phyloP scores from a whole-genome alignment of 2,113 vertebrate genomes.

The Notarius quadriscutis region DNA sequence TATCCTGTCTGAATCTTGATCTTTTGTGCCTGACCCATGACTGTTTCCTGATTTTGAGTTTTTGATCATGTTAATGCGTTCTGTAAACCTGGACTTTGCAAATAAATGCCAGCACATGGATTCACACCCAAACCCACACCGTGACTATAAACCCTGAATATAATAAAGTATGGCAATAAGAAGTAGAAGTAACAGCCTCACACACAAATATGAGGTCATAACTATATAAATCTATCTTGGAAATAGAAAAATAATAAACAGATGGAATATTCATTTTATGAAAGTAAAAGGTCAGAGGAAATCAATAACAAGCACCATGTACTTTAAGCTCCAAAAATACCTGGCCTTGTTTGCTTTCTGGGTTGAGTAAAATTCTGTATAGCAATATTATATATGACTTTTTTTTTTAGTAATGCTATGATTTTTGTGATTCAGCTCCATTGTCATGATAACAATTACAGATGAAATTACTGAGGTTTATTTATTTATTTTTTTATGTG shows the following conservation, averaged over 20 bases:
- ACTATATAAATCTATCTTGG: not conserved
- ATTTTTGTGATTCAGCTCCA: not conserved
- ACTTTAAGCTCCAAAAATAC: not conserved
- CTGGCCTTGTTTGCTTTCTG: not conserved
- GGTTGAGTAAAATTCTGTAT: not conserved
- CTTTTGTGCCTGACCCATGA: not conserved
- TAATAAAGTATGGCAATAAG: not conserved
- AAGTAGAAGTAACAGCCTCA: not conserved
- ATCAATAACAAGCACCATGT: not conserved
- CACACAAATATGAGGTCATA: not conserved
- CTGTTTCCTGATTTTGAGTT: not conserved
- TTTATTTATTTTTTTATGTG: not conserved
- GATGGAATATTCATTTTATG: not conserved
- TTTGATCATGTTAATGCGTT: not conserved
- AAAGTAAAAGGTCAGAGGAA: slow-evolving; percentile 2
- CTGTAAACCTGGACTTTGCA: not conserved
- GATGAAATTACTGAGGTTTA: not conserved
- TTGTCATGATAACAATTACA: not conserved
- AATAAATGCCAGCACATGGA: not conserved
- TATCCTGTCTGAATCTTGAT: not conserved
- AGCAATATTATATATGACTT: not conserved
- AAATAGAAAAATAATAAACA: not conserved
- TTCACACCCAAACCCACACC: not conserved
- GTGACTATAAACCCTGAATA: not conserved
- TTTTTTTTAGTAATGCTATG: not conserved